These are phyloP conservation scores for Hermaeophaga mercurialis DNA, from an alignment of 2,888 invertebrate species.

Conservation along the genomic window DNA sequence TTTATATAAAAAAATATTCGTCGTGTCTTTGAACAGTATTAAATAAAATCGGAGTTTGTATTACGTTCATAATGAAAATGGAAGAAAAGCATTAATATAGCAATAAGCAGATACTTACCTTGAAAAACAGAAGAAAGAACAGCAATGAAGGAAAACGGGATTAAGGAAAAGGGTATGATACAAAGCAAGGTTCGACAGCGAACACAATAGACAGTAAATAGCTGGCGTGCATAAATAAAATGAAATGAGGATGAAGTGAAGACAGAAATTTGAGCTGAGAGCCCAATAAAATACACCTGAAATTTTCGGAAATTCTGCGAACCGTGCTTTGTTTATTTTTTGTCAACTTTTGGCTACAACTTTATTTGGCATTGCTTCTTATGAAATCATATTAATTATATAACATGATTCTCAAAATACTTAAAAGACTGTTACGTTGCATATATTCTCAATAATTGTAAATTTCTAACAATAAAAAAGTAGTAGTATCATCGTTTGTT, in stretches of 20 bases:
- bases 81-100: no score
- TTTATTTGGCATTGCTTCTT: no score
- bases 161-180: slow-evolving; percentile 47
- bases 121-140: slow-evolving; percentile 16
- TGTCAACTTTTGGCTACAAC: slow-evolving; percentile 38
- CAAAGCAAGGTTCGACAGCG: slow-evolving; percentile 60
- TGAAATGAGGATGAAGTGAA: slow-evolving; percentile 34
- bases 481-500: no score
- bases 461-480: no score
- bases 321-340: slow-evolving; percentile 59
- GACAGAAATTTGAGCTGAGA: slow-evolving; percentile 51
- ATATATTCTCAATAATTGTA: no score
- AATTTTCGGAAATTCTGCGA: slow-evolving; percentile 44
- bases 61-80: background rate
- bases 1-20: no score
- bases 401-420: no score
- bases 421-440: background rate
- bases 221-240: slow-evolving; percentile 46
- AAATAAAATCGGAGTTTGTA: no score
- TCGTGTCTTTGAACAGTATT: no score
- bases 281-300: slow-evolving; percentile 55
- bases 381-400: no score
- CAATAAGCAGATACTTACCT: slow-evolving; percentile 48
- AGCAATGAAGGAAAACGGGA: slow-evolving; percentile 23
- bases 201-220: slow-evolving; percentile 45